Evolutionary conservation across 2,888 invertebrate genomes (phyloP), one percentile per base, ranked within the genome.

Genomic region (Protophormia terraenovae): DNA sequence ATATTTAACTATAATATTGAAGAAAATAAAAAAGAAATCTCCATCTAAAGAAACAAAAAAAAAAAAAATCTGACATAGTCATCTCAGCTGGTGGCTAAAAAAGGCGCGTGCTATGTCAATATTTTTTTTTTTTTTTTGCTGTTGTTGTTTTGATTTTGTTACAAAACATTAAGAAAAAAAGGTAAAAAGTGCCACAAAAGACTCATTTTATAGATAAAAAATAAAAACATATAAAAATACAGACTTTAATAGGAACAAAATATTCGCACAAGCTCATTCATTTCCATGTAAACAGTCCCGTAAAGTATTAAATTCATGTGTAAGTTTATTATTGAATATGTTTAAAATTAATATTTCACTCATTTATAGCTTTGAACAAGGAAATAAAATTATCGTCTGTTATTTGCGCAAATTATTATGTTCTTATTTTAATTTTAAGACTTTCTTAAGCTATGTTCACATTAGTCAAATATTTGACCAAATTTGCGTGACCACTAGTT

Each of bases 31-130:
- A 32, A 66, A 73, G 76, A 47, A 47, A 55, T 24, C 12, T 3
- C 16, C 22, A 71, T 55, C 55, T 32, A 69, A 19, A 62, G 24
- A 14, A 64, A 55, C 22, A 41, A 79, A 60, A 8, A 24, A n/a
- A n/a, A 45, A 83, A 62, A 35, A 67, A 82, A 75, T 66, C 84
- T 75, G 71, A 77, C 84, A 82, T 55, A 86, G 82, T 86, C 86
- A 86, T 87, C 87, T 86, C 85, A 85, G 86, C 77, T 87, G 84
- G 86, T 87, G 88, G 87, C 80, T 87, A 80, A 84, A 72, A 62
- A 86, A 84, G 87, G 87, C 87, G 86, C 88, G 88, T 88, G 88
- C 88, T 86, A 87, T 77, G 14, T 82, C 72, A 86, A 47, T 69
- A 47, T 45, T 62, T 83, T 83, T 22, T 35, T 66, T 22, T 67